phyloP scores from a whole-genome alignment of 2,113 vertebrate genomes.

The Petrocephalus zakoni region DNA sequence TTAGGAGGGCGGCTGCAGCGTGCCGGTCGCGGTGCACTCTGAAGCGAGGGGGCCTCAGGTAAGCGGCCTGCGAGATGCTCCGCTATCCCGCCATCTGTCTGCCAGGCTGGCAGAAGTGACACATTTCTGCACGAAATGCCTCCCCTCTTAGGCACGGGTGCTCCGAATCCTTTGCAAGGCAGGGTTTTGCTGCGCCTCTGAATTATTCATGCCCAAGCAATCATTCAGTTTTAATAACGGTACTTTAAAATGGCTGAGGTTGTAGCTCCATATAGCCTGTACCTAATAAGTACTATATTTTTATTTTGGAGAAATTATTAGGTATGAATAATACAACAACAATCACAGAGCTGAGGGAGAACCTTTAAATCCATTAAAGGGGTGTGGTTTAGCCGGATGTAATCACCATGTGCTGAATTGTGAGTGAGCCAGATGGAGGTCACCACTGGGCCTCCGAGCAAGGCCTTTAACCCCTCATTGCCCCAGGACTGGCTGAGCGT shows the following conservation, averaged over 20 bases:
- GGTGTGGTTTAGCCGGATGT: not conserved
- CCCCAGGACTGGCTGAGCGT: not conserved
- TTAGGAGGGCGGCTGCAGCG: slow-evolving; percentile 82
- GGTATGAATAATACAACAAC: not conserved
- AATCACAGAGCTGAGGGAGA: not conserved
- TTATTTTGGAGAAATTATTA: not conserved
- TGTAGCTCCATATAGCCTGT: not conserved
- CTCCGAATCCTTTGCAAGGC: not conserved
- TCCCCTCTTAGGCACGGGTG: not conserved
- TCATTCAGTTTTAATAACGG: not conserved
- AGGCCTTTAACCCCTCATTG: not conserved
- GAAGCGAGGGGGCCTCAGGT: slow-evolving; percentile 69
- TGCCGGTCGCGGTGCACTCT: slow-evolving; percentile 75
- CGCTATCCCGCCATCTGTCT: not conserved
- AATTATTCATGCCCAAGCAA: not conserved
- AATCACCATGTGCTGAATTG: not conserved
- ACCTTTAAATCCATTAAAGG: not conserved
- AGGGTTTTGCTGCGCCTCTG: not conserved
- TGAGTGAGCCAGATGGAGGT: not conserved
- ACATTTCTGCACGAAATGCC: not conserved
- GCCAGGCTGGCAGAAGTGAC: not conserved
- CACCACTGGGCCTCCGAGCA: not conserved
- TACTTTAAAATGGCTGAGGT: not conserved
- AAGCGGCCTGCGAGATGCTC: not conserved
- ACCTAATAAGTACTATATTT: not conserved